Evolutionary conservation across 2,113 vertebrate genomes (phyloP).

Genomic region (Monopterus albus): DNA sequence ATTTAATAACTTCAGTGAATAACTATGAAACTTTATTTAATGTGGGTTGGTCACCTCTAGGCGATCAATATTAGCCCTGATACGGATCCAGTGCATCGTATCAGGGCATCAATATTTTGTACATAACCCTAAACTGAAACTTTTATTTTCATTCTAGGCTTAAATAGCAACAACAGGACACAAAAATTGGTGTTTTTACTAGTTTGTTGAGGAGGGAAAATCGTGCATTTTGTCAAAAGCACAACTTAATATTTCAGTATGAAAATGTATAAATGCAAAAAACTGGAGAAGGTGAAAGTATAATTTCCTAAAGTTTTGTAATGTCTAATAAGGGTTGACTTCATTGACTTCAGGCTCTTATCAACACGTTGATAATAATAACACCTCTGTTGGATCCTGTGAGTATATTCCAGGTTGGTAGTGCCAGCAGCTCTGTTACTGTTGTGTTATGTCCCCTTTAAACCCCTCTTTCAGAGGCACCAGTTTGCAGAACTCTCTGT

Average conservation of each 20-base stretch:
- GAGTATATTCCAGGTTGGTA: conserved; percentile 55
- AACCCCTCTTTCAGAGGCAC: conserved; percentile 74
- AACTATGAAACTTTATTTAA: background rate
- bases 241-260: no score
- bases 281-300: background rate
- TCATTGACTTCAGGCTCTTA: no score
- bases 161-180: conserved; percentile 18
- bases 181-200: no score
- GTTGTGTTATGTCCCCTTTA: conserved; percentile 75
- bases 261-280: background rate
- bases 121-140: conserved; percentile 9
- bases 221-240: no score
- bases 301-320: no score
- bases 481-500: conserved; percentile 72
- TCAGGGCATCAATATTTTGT: conserved; percentile 39
- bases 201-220: no score
- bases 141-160: conserved; percentile 14
- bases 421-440: conserved; percentile 69
- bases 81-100: conserved; percentile 32
- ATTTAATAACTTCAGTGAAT: background rate
- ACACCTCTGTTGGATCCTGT: conserved; percentile 9
- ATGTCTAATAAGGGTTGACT: no score
- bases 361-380: conserved; percentile 28
- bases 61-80: conserved; percentile 32
- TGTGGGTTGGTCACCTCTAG: conserved; percentile 1